These are phyloP conservation scores for Musca domestica DNA, from an alignment of 1,140 invertebrate genomes.

Conservation along the genomic window DNA sequence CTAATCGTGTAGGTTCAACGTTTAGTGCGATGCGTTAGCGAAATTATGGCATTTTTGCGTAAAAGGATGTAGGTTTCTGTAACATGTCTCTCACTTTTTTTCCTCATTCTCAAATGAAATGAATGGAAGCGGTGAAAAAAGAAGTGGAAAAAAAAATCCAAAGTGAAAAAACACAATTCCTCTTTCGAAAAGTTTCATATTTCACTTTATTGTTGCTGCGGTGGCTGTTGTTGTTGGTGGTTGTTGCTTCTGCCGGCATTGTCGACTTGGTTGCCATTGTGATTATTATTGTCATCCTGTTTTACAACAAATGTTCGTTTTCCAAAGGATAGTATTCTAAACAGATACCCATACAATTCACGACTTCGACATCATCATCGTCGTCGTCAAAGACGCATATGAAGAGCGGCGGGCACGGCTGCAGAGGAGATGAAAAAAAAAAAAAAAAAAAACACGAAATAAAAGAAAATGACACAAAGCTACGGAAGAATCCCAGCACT, in stretches of 20 bases:
- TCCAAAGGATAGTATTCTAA: neutral
- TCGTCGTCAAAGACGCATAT: neutral
- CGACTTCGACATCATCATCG: neutral
- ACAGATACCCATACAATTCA: neutral
- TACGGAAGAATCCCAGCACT: too few relatives aligned
- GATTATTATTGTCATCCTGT: constrained; percentile 21
- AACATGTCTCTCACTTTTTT: too few relatives aligned
- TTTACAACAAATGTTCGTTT: neutral
- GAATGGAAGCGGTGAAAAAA: too few relatives aligned
- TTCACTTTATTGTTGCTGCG: too few relatives aligned
- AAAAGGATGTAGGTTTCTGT: too few relatives aligned
- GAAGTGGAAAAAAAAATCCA: too few relatives aligned
- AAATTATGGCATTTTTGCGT: too few relatives aligned
- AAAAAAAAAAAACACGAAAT: neutral
- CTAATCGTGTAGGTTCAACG: too few relatives aligned
- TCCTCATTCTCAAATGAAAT: too few relatives aligned
- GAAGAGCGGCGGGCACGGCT: neutral
- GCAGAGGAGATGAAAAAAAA: neutral
- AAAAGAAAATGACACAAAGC: neutral
- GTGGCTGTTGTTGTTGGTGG: neutral
- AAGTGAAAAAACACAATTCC: too few relatives aligned
- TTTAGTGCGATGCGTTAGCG: too few relatives aligned
- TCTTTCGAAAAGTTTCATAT: too few relatives aligned
- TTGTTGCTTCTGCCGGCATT: neutral
- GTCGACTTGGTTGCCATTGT: neutral